Evolutionary conservation across 2,888 invertebrate genomes (phyloP), one percentile per base, ranked within the genome.

Genomic region (Erpobdella octoculata): DNA sequence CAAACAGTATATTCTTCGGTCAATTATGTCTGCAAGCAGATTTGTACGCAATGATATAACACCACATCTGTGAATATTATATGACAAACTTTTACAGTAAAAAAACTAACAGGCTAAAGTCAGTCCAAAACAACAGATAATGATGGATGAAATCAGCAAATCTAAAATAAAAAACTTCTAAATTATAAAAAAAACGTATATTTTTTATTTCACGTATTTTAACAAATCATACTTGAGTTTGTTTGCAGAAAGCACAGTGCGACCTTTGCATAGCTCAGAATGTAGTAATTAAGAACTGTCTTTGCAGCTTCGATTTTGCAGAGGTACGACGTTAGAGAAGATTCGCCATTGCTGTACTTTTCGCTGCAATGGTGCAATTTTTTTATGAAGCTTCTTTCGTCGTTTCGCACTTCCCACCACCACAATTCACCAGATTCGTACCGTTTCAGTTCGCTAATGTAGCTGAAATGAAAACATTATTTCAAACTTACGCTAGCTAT

Each of bases 371-470:
- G 18, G 8, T 67, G 38, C 28, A 67, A 15, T 33, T 67, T 38
- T 21, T n/a, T 67, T 25, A 28, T 37, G 31, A 67, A 36, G 31
- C 31, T 18, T 15, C 18, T 12, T 18, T 67, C 67, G 33, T 28
- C 31, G 18, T 67, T 67, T 37, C 46, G 25, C 31, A 67, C 67
- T 37, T 67, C 28, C 46, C 41, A 67, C 67, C 67, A 67, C 46
- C 41, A 67, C 28, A 67, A 46, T 33, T 67, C 67, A 28, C 67
- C 67, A 9, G 41, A 28, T 46, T 67, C 67, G 18, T 67, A 67
- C 12, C 31, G n/a, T 25, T 46, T 21, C 2, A 67, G n/a, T n/a
- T 67, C 67, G 31, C 46, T 18, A 18, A 31, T 18, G 28, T 67
- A 46, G 35, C 65, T 65, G 25, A 37, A 36, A 36, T 3, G 28